phyloP scores from a whole-genome alignment of 2,797 vertebrate genomes.

The Scolopax rusticola region DNA sequence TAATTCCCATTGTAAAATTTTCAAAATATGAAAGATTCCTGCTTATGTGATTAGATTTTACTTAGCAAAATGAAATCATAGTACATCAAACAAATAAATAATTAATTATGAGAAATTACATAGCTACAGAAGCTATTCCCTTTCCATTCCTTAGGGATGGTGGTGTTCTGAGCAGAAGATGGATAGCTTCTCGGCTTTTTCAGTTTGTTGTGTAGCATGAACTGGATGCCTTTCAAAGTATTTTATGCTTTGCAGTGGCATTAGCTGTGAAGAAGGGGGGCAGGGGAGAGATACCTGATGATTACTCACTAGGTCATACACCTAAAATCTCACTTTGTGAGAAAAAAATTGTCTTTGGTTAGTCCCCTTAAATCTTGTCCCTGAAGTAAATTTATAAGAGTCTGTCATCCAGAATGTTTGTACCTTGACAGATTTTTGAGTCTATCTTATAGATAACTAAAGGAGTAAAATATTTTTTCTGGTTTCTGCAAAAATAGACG shows the following conservation, averaged over 20 bases:
- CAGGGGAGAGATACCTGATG: fast-evolving
- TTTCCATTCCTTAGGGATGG: background rate
- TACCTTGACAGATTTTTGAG: background rate
- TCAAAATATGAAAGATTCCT: background rate
- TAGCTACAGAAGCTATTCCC: background rate
- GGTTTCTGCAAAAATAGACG: background rate
- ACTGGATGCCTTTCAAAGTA: background rate
- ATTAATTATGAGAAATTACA: slow-evolving; percentile 25
- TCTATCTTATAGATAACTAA: background rate
- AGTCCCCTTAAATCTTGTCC: background rate
- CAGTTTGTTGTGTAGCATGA: fast-evolving
- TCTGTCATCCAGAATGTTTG: background rate
- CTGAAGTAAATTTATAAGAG: background rate
- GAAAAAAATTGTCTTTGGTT: background rate
- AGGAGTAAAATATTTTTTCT: background rate
- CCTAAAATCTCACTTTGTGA: background rate
- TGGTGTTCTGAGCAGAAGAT: background rate
- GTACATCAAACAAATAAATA: background rate
- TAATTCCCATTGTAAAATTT: background rate
- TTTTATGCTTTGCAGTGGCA: background rate
- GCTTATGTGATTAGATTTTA: background rate
- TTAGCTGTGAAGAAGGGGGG: background rate
- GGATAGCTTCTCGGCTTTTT: background rate
- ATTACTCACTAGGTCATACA: background rate
- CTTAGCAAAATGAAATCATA: background rate